phyloP scores from a whole-genome alignment of 2,888 invertebrate genomes.

The Herminia tarsipennalis region DNA sequence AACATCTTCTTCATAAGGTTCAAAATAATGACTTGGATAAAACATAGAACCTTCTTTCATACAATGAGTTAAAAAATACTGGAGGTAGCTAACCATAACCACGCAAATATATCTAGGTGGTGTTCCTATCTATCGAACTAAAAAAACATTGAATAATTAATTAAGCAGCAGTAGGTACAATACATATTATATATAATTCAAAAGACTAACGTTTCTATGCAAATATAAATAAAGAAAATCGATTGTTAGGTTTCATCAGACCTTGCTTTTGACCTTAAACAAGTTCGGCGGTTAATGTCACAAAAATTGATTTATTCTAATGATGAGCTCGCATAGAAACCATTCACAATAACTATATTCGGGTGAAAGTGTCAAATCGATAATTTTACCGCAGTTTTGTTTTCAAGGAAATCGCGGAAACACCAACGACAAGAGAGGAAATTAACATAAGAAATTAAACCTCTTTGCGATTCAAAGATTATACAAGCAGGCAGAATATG shows the following conservation, averaged over 20 bases:
- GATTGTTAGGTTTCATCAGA: slow-evolving; percentile 4
- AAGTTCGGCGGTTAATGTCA: slow-evolving; percentile 24
- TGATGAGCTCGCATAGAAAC: slow-evolving; percentile 65
- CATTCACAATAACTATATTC: slow-evolving; percentile 61
- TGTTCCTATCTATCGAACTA: too few relatives aligned
- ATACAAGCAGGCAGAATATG: slow-evolving; percentile 22
- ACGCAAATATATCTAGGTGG: too few relatives aligned
- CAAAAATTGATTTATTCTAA: slow-evolving; percentile 52
- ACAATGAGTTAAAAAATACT: too few relatives aligned
- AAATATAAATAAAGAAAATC: slow-evolving; percentile 1
- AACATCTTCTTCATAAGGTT: too few relatives aligned
- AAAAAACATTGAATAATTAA: too few relatives aligned
- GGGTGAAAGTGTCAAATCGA: slow-evolving; percentile 79
- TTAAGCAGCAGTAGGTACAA: too few relatives aligned
- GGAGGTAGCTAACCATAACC: too few relatives aligned
- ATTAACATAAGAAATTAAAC: slow-evolving; percentile 12
- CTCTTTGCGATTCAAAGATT: slow-evolving; percentile 9
- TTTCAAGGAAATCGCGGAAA: slow-evolving; percentile 61
- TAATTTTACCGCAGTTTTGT: slow-evolving; percentile 86
- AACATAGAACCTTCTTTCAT: too few relatives aligned
- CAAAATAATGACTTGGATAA: too few relatives aligned
- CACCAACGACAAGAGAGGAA: slow-evolving; percentile 24
- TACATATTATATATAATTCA: too few relatives aligned
- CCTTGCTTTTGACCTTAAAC: slow-evolving; percentile 28
- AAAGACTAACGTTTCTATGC: not conserved